Evolutionary conservation across 1,140 invertebrate genomes (phyloP).

Genomic region (Chironomus tepperi): DNA sequence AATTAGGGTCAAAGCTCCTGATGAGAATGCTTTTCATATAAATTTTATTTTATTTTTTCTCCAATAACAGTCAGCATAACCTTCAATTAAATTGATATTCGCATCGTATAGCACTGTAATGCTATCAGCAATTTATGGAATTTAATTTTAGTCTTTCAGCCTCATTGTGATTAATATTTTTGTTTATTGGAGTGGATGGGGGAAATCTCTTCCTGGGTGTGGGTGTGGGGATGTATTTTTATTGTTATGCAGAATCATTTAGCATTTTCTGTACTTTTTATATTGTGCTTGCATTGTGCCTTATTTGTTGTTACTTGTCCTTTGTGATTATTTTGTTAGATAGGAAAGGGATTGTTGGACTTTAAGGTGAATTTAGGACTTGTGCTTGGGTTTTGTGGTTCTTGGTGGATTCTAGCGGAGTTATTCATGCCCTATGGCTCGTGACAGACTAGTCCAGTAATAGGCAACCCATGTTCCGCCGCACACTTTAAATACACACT

Average conservation of each 20-base stretch:
- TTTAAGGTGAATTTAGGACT: too few relatives aligned
- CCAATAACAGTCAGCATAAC: neutral
- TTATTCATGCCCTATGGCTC: too few relatives aligned
- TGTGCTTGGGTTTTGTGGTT: too few relatives aligned
- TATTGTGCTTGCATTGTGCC: neutral
- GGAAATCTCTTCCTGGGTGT: neutral
- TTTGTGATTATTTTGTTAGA: too few relatives aligned
- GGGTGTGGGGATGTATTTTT: neutral
- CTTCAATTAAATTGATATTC: constrained; percentile 9
- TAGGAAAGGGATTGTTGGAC: too few relatives aligned
- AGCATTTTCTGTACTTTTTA: neutral
- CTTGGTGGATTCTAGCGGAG: too few relatives aligned
- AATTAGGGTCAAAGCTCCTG: constrained; percentile 3
- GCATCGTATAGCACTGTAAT: neutral
- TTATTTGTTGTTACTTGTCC: too few relatives aligned
- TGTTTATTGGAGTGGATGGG: too few relatives aligned
- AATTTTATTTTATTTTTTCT: neutral
- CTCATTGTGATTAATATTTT: neutral
- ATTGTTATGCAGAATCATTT: neutral
- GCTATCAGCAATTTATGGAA: constrained; percentile 6
- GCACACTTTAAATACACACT: too few relatives aligned
- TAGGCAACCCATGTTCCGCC: too few relatives aligned
- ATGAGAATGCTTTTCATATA: neutral
- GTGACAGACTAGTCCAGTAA: too few relatives aligned
- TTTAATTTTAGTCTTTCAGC: neutral